Percentiles rank a stretch among this genome's conserved stretches.
Conservation (phyloP, 2,113 vertebrate genomes). For the Galemys pyrenaicus region DNA sequence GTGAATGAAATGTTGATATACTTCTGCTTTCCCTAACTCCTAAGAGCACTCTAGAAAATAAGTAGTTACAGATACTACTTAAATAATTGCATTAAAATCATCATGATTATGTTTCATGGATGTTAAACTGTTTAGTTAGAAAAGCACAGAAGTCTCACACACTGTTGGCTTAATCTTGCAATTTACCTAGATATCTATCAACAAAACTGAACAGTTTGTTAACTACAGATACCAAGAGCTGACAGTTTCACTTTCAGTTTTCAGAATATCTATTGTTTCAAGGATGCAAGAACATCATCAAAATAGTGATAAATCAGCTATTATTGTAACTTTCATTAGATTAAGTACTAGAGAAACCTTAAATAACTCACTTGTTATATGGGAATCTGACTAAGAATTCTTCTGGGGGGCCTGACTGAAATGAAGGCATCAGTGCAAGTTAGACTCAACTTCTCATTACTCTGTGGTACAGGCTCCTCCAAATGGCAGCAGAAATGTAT, state of each 20-base stretch:
- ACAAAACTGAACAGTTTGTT: fast-evolving
- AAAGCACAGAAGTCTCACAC: background rate
- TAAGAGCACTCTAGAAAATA: background rate
- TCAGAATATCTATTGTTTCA: constrained; percentile 5
- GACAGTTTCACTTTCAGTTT: constrained; percentile 65
- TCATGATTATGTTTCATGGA: background rate
- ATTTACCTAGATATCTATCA: constrained; percentile 56
- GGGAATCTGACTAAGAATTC: constrained; percentile 54
- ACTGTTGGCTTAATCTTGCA: background rate
- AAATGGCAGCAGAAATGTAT: constrained; percentile 82
- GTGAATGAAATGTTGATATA: background rate
- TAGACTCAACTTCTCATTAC: constrained; percentile 71
- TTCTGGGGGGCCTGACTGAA: constrained; percentile 53
- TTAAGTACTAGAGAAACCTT: constrained; percentile 37
- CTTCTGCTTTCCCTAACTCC: constrained; percentile 6
- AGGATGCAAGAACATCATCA: constrained; percentile 31
- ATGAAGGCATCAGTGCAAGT: constrained; percentile 70
- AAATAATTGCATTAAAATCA: constrained; percentile 26
- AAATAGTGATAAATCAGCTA: background rate
- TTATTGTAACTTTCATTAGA: constrained; percentile 29
- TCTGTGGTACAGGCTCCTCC: constrained; percentile 84
- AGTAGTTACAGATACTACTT: background rate
- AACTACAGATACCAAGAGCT: background rate
- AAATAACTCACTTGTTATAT: constrained; percentile 54
- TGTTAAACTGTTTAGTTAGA: background rate